Percentiles rank a stretch among this genome's conserved stretches.
phyloP scores from a whole-genome alignment of 1,140 invertebrate species.

The Pararge aegeria region DNA sequence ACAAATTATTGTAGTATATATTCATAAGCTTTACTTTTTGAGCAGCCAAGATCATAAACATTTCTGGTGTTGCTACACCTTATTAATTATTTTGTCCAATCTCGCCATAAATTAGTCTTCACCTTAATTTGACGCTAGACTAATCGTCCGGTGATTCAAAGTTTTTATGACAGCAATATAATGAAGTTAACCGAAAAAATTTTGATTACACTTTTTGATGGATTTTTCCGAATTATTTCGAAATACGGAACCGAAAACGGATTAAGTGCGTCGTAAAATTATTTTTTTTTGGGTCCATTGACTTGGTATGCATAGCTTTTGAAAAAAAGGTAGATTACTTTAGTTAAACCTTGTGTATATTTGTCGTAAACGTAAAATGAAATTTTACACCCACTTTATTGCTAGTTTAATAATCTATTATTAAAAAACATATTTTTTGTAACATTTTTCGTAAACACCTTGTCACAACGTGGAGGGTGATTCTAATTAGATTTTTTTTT shows the following conservation, averaged over 20 bases:
- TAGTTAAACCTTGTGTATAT: conserved; percentile 64
- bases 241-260: conserved; percentile 38
- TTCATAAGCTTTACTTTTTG: too few relatives aligned
- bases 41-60: background rate
- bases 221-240: conserved; percentile 50
- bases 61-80: background rate
- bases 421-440: conserved; percentile 31
- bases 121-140: conserved; percentile 20
- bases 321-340: conserved; percentile 68
- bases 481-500: conserved; percentile 45
- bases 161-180: conserved; percentile 15
- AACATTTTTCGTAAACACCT: conserved; percentile 32
- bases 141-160: conserved; percentile 17
- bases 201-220: conserved; percentile 55
- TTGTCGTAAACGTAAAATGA: conserved; percentile 64
- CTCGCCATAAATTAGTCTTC: background rate
- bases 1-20: too few relatives aligned
- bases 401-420: conserved; percentile 24
- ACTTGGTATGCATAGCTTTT: conserved; percentile 59
- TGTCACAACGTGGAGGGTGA: conserved; percentile 32
- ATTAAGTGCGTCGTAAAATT: conserved; percentile 59
- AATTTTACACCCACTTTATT: conserved; percentile 47
- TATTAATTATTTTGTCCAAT: background rate
- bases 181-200: conserved; percentile 14
- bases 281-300: conserved; percentile 36